phyloP scores from a whole-genome alignment of 2,797 vertebrate genomes.

The Falco berigora region DNA sequence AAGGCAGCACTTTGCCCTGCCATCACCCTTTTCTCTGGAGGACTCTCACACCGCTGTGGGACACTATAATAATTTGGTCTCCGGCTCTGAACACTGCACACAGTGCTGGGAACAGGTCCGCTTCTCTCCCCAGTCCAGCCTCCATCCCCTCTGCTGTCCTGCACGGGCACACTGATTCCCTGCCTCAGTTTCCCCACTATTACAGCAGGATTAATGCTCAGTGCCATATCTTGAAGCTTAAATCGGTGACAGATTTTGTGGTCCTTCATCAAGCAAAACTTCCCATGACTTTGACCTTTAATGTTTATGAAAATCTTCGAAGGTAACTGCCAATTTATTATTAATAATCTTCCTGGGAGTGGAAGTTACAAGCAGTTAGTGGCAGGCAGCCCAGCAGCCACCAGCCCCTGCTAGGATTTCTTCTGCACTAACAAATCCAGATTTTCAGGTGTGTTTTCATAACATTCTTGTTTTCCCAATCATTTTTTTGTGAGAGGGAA shows the following conservation, averaged over 20 bases:
- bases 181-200: slow-evolving; percentile 21
- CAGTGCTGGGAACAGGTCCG: rapidly evolving
- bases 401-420: slow-evolving; percentile 13
- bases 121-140: not conserved
- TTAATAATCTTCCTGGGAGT: not conserved
- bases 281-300: slow-evolving; percentile 34
- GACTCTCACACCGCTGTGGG: not conserved
- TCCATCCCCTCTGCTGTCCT: not conserved
- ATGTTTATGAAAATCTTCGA: not conserved
- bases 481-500: not conserved
- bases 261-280: not conserved
- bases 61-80: not conserved
- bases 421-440: not conserved
- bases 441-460: not conserved
- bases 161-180: not conserved
- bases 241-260: not conserved
- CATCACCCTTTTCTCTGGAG: not conserved
- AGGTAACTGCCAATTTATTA: slow-evolving; percentile 17
- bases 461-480: not conserved
- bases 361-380: not conserved
- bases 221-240: not conserved
- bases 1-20: not conserved
- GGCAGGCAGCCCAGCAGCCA: not conserved
- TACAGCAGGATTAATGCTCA: not conserved
- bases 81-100: not conserved